These are phyloP conservation scores for Erythrolamprus reginae DNA, from an alignment of 2,113 vertebrate species.

Conservation along the genomic window DNA sequence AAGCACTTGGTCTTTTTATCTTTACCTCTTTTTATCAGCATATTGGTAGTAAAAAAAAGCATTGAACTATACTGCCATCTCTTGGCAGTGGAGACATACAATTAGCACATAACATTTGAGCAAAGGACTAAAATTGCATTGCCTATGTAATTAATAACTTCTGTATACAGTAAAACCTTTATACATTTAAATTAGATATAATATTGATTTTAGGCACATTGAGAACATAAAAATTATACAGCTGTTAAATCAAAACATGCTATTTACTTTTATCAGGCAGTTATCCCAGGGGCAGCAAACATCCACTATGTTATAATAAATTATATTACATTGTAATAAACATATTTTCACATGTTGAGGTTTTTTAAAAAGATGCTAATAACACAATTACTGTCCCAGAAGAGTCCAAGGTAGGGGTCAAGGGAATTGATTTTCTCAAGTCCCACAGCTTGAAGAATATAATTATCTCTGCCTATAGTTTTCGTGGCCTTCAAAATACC, in stretches of 20 bases:
- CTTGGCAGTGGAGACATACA: constrained; percentile 44
- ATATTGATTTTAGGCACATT: not conserved
- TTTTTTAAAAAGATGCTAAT: not conserved
- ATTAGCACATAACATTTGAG: not conserved
- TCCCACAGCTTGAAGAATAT: not conserved
- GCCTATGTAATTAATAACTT: not conserved
- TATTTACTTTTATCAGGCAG: not conserved
- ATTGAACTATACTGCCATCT: constrained; percentile 63
- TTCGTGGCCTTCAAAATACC: not conserved
- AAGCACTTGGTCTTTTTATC: not conserved
- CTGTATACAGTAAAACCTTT: not conserved
- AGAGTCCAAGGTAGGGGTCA: not conserved
- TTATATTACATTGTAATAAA: not conserved
- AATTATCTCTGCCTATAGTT: not conserved
- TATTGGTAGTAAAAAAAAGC: not conserved
- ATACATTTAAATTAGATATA: not conserved
- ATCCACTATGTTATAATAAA: not conserved
- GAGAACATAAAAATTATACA: not conserved
- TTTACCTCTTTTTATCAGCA: not conserved
- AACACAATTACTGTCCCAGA: not conserved
- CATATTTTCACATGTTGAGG: not conserved
- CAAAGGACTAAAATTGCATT: not conserved
- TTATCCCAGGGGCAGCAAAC: not conserved
- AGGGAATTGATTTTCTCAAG: constrained; percentile 39
- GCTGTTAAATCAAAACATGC: not conserved